Evolutionary conservation across 1,140 invertebrate genomes (phyloP).

Genomic region (Drosophila lacteicornis): DNA sequence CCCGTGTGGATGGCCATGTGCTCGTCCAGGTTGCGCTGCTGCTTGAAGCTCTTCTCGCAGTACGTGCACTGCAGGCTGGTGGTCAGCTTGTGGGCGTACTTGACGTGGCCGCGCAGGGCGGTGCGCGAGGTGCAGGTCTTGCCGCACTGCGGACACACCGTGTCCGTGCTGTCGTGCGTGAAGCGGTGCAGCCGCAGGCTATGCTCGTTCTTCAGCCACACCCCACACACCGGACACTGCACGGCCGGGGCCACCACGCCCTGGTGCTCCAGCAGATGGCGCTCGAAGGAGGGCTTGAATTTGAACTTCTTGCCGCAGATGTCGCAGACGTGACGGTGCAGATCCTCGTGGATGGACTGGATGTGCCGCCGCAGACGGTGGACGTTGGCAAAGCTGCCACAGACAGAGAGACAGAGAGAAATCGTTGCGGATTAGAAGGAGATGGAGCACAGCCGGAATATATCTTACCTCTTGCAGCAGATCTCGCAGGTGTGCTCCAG

Average conservation of each 20-base stretch:
- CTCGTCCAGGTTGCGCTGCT: slow-evolving; percentile 76
- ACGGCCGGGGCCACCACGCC: slow-evolving; percentile 71
- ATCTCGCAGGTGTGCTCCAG: slow-evolving; percentile 71
- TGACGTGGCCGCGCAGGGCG: slow-evolving; percentile 69
- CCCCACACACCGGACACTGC: slow-evolving; percentile 68
- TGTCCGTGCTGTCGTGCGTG: slow-evolving; percentile 67
- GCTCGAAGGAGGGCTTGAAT: slow-evolving; percentile 77
- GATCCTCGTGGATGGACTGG: slow-evolving; percentile 75
- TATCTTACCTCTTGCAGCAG: slow-evolving; percentile 67
- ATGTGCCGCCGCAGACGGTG: slow-evolving; percentile 71
- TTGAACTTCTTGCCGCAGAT: slow-evolving; percentile 81
- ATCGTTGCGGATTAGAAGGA: not conserved
- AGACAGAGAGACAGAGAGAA: slow-evolving; percentile 4
- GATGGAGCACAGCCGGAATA: not conserved
- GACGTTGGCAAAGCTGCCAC: slow-evolving; percentile 66
- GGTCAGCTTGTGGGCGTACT: slow-evolving; percentile 74
- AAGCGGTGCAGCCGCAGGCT: slow-evolving; percentile 70
- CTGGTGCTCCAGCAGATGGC: slow-evolving; percentile 71
- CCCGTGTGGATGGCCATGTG: slow-evolving; percentile 85
- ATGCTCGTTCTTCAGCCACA: slow-evolving; percentile 79
- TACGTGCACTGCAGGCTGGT: slow-evolving; percentile 75
- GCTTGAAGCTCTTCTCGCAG: slow-evolving; percentile 79
- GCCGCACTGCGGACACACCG: slow-evolving; percentile 67
- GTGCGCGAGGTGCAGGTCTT: slow-evolving; percentile 66
- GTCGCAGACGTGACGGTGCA: slow-evolving; percentile 75